Evolutionary conservation across 2,113 vertebrate species (phyloP).

Genomic region (Mormyrus iriodes): DNA sequence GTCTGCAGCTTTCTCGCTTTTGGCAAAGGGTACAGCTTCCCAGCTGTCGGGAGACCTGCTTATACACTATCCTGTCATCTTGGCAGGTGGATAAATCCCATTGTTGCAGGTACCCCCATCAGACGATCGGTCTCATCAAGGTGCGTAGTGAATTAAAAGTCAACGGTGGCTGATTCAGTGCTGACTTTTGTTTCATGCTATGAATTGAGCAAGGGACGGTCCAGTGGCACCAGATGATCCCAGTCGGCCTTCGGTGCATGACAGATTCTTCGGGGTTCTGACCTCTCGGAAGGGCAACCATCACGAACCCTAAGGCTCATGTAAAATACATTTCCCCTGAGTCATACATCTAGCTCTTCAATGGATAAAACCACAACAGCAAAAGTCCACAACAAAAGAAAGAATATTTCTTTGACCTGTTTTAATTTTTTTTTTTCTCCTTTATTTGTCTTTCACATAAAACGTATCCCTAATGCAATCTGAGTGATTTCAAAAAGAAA

Average conservation of each 20-base stretch:
- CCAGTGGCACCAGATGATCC: background rate
- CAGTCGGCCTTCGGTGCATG: background rate
- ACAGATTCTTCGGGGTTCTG: background rate
- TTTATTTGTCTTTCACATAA: background rate
- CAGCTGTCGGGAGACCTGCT: background rate
- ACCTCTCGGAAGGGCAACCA: background rate
- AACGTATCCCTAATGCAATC: background rate
- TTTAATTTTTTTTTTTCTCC: background rate
- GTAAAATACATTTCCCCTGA: constrained; percentile 5
- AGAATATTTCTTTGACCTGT: background rate
- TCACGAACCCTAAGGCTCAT: background rate
- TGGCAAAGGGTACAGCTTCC: background rate
- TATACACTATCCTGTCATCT: background rate
- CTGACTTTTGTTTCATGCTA: background rate
- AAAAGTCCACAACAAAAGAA: background rate
- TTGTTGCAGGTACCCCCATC: background rate
- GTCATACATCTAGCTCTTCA: background rate
- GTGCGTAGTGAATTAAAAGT: background rate
- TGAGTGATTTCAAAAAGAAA: constrained; percentile 9
- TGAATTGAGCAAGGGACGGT: background rate
- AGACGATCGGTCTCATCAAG: background rate
- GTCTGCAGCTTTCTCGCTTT: background rate
- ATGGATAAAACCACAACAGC: background rate
- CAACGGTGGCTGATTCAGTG: background rate
- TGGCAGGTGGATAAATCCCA: background rate